Evolutionary conservation across 2,797 vertebrate genomes (phyloP).

Genomic region (Acanthurus lineatus): DNA sequence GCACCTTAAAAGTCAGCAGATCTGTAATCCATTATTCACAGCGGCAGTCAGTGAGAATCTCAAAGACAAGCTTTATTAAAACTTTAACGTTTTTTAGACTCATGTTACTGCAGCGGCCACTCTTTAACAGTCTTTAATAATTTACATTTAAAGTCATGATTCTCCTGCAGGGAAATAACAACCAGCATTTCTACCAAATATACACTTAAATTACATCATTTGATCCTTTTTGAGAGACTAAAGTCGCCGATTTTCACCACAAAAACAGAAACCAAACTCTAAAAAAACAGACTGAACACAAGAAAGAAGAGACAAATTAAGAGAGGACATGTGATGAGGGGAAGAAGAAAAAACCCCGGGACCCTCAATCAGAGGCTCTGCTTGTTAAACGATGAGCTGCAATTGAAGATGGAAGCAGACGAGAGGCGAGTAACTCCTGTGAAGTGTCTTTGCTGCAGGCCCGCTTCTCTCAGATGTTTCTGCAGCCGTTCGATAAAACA

Average conservation of each 20-base stretch:
- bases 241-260: background rate
- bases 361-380: background rate
- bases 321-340: background rate
- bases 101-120: background rate
- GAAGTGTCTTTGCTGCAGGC: slow-evolving; percentile 17
- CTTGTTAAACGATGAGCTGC: slow-evolving; percentile 8
- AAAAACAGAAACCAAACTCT: background rate
- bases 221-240: background rate
- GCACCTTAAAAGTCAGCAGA: slow-evolving; percentile 38
- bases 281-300: background rate
- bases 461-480: slow-evolving; percentile 4
- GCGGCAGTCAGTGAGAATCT: slow-evolving; percentile 18
- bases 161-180: background rate
- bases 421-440: slow-evolving; percentile 16
- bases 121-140: too few species aligned
- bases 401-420: slow-evolving; percentile 1
- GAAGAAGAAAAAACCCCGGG: background rate
- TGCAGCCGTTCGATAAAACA: slow-evolving; percentile 15
- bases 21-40: slow-evolving; percentile 60
- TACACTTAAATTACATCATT: background rate
- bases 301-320: background rate
- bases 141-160: too few species aligned
- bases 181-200: background rate
- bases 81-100: background rate
- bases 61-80: slow-evolving; percentile 17